A percentile compares a stretch with the other conserved stretches of the same genome.
phyloP scores from a whole-genome alignment of 2,113 vertebrate species.

The Poeciliopsis turrubarensis region DNA sequence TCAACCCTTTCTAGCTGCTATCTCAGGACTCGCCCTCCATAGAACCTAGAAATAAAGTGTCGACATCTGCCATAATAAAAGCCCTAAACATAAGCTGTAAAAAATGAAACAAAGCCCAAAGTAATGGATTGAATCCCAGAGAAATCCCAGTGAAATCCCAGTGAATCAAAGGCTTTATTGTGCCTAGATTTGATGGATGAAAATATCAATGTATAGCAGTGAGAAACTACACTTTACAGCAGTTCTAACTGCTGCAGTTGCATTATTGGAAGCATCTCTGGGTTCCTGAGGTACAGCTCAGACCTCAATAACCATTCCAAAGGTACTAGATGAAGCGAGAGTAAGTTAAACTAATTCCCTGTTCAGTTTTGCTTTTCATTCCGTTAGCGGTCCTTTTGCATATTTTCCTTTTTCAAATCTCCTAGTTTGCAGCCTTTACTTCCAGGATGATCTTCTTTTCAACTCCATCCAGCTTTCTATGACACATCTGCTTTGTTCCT shows the following conservation, averaged over 20 bases:
- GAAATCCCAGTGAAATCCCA: background rate
- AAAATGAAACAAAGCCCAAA: background rate
- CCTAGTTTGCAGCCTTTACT: no score
- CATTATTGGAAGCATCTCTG: background rate
- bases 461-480: no score
- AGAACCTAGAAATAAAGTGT: background rate
- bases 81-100: background rate
- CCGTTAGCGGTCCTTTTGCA: no score
- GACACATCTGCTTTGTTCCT: no score
- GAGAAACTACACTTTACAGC: background rate
- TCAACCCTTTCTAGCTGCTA: background rate
- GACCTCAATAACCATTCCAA: background rate
- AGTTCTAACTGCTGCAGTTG: background rate
- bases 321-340: no score
- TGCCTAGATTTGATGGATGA: background rate
- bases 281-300: background rate
- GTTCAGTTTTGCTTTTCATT: background rate
- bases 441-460: no score
- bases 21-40: background rate
- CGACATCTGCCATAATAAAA: background rate
- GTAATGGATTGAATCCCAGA: background rate
- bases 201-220: slow-evolving; percentile 1
- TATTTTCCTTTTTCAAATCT: no score
- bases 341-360: background rate
- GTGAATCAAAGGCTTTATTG: background rate